A percentile compares a stretch with the other conserved stretches of the same genome.
phyloP scores from a whole-genome alignment of 2,113 vertebrate species.

The Corvus hawaiiensis region DNA sequence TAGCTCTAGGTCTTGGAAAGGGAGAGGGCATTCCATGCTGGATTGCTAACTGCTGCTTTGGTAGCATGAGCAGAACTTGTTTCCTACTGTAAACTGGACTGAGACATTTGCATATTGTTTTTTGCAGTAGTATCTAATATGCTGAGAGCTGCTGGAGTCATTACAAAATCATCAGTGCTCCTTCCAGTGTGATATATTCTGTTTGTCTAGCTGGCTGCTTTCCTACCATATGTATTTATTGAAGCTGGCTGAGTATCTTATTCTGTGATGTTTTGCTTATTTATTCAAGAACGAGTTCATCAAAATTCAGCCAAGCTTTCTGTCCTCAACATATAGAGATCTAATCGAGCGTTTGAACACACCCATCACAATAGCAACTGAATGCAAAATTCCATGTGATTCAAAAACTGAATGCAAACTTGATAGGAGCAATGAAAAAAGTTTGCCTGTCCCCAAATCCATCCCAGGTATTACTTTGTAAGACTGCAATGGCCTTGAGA shows the following conservation, averaged over 20 bases:
- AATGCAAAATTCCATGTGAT: neutral
- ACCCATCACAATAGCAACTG: neutral
- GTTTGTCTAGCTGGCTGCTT: conserved; percentile 38
- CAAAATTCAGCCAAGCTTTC: conserved; percentile 31
- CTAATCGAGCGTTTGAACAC: neutral
- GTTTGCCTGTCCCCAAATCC: neutral
- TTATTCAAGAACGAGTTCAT: conserved; percentile 31
- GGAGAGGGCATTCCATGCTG: neutral
- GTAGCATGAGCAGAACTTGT: neutral
- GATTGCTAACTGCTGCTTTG: neutral
- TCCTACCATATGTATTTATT: conserved; percentile 38
- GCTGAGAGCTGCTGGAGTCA: neutral
- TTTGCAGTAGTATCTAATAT: neutral
- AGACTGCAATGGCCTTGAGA: neutral
- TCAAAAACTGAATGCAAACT: neutral
- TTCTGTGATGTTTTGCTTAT: conserved; percentile 21
- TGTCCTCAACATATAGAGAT: neutral
- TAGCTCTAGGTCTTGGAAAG: neutral
- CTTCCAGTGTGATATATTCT: conserved; percentile 11
- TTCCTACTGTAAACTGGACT: neutral
- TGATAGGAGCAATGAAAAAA: neutral
- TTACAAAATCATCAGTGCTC: conserved; percentile 27
- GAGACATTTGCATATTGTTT: conserved; percentile 4
- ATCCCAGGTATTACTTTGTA: neutral
- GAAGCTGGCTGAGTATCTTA: conserved; percentile 31